phyloP scores from a whole-genome alignment of 2,113 vertebrate genomes.

The Corythoichthys intestinalis region DNA sequence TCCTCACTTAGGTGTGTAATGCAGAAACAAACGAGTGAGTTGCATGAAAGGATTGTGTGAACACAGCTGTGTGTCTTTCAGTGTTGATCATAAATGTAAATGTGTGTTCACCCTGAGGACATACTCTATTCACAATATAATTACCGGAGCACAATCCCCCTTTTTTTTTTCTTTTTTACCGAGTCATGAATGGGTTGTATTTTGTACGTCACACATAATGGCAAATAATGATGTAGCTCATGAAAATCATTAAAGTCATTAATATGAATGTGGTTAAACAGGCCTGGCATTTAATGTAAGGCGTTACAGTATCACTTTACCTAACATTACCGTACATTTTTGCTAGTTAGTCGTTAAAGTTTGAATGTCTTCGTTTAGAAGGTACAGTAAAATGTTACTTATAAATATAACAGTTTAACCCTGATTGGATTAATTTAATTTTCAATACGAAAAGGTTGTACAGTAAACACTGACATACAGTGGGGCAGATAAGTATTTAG shows the following conservation, averaged over 20 bases:
- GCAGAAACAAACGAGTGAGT: conserved; percentile 22
- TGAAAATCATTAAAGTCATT: background rate
- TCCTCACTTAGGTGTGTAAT: conserved; percentile 22
- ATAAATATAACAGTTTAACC: too few relatives aligned
- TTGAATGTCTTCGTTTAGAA: background rate
- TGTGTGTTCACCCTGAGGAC: background rate
- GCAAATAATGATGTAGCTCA: background rate
- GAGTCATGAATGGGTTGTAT: background rate
- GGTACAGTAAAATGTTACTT: background rate
- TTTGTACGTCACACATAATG: background rate
- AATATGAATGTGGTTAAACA: conserved; percentile 20
- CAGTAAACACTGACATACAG: too few relatives aligned
- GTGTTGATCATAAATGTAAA: conserved; percentile 37
- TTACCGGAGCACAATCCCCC: background rate
- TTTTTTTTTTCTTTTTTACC: background rate
- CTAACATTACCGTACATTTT: background rate
- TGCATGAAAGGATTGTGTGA: conserved; percentile 34
- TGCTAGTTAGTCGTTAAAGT: background rate
- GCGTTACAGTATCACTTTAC: background rate
- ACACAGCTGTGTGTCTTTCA: conserved; percentile 41
- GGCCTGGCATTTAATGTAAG: background rate
- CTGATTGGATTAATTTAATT: background rate
- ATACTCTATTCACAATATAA: background rate
- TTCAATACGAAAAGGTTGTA: too few relatives aligned
- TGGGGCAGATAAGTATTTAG: too few relatives aligned